Evolutionary conservation across 2,797 vertebrate genomes (phyloP).

Genomic region (Neomorphus geoffroyi): DNA sequence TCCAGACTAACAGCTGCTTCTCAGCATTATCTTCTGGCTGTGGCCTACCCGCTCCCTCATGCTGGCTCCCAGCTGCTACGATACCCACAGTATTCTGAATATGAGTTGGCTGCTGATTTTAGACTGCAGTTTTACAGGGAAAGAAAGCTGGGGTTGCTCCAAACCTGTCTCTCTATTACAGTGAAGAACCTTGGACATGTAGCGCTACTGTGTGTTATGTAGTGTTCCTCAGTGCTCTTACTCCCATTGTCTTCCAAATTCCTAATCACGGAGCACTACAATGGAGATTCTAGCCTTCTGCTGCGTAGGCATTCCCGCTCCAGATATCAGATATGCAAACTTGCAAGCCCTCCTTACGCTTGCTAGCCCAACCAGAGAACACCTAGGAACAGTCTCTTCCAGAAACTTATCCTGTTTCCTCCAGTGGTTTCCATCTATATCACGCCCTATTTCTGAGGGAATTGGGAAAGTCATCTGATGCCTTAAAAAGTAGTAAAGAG

Average conservation of each 20-base stretch:
- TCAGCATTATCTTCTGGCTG: neutral
- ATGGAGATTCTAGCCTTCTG: neutral
- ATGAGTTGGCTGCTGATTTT: neutral
- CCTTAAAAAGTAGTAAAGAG: neutral
- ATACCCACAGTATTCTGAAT: neutral
- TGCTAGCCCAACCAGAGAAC: neutral
- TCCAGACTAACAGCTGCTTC: neutral
- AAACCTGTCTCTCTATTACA: neutral
- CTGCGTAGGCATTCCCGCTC: neutral
- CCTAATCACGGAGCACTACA: neutral
- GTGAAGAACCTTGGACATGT: neutral
- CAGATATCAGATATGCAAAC: neutral
- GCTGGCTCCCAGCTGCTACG: neutral
- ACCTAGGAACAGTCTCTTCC: neutral
- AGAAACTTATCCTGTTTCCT: neutral
- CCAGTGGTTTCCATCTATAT: neutral
- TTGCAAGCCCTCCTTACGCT: neutral
- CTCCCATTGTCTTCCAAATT: neutral
- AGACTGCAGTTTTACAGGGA: neutral
- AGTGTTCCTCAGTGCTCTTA: neutral
- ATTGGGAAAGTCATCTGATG: neutral
- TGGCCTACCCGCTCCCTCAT: neutral
- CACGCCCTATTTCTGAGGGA: neutral
- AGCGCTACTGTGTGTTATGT: neutral
- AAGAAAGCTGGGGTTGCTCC: neutral